Conservation (phyloP, 1,140 invertebrate genomes). For the Anagrus nilaparvatae region DNA sequence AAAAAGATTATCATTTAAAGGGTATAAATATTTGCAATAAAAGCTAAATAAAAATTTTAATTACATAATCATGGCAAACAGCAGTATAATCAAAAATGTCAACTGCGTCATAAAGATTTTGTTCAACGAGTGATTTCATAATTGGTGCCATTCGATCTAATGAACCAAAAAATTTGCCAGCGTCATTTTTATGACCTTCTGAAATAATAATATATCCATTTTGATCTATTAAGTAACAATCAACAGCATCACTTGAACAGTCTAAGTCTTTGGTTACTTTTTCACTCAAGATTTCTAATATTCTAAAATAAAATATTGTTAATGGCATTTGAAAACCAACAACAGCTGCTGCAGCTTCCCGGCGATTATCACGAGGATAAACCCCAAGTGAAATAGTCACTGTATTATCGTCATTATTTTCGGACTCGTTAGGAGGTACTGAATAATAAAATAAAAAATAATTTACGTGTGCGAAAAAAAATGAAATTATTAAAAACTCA, state of each 20-base stretch:
- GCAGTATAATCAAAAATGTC: conserved; percentile 81
- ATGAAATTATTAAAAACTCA: conserved; percentile 12
- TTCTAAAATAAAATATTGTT: conserved; percentile 51
- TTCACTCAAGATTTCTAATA: conserved; percentile 57
- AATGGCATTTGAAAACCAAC: conserved; percentile 77
- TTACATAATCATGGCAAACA: conserved; percentile 48
- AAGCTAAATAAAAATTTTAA: too few species aligned
- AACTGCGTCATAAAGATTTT: conserved; percentile 63
- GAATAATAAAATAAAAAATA: conserved; percentile 38
- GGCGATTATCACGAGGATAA: conserved; percentile 65
- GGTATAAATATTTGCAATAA: too few species aligned
- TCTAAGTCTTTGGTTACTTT: conserved; percentile 43
- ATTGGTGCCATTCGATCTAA: conserved; percentile 57
- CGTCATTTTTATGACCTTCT: conserved; percentile 54
- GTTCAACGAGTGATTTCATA: conserved; percentile 64
- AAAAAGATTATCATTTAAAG: too few species aligned
- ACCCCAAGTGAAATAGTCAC: conserved; percentile 78
- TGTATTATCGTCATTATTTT: conserved; percentile 43
- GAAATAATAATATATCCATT: conserved; percentile 82
- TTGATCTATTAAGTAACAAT: conserved; percentile 80
- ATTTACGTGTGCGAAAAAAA: neutral
- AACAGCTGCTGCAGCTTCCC: conserved; percentile 75
- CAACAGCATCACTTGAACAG: conserved; percentile 48
- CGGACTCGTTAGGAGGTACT: conserved; percentile 51
- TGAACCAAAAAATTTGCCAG: conserved; percentile 77